Percentiles rank a stretch among this genome's conserved stretches.
phyloP scores from a whole-genome alignment of 2,113 vertebrate species.

The Patagioenas fasciata region DNA sequence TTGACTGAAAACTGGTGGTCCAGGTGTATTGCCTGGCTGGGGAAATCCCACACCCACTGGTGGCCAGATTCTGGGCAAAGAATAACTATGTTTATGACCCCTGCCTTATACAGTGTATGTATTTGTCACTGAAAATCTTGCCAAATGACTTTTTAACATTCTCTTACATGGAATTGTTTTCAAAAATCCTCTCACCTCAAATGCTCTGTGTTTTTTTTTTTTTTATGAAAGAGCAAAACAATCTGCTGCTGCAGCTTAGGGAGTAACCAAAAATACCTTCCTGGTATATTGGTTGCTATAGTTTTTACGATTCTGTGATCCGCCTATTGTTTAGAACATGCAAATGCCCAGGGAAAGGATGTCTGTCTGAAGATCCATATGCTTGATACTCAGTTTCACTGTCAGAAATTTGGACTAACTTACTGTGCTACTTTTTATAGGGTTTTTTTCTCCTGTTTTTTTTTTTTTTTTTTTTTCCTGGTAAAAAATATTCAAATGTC shows the following conservation, averaged over 20 bases:
- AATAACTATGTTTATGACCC: not conserved
- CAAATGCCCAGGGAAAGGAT: not conserved
- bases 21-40: not conserved
- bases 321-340: not conserved
- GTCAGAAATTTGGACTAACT: not conserved
- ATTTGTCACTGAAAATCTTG: not conserved
- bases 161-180: not conserved
- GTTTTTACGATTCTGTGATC: slow-evolving; percentile 6
- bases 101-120: not conserved
- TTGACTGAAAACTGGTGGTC: not conserved
- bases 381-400: slow-evolving; percentile 26
- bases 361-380: not conserved
- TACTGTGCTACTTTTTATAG: not conserved
- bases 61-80: not conserved
- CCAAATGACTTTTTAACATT: not conserved
- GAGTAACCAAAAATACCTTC: slow-evolving; percentile 24
- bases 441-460: not conserved
- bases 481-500: slow-evolving; percentile 13
- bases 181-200: slow-evolving; percentile 16
- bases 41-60: not conserved
- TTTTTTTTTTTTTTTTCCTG: not conserved
- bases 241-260: not conserved
- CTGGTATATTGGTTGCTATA: not conserved
- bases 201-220: slow-evolving; percentile 53
- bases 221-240: slow-evolving; percentile 23